Evolutionary conservation across 2,113 vertebrate genomes (phyloP).

Genomic region (Holacanthus passer): DNA sequence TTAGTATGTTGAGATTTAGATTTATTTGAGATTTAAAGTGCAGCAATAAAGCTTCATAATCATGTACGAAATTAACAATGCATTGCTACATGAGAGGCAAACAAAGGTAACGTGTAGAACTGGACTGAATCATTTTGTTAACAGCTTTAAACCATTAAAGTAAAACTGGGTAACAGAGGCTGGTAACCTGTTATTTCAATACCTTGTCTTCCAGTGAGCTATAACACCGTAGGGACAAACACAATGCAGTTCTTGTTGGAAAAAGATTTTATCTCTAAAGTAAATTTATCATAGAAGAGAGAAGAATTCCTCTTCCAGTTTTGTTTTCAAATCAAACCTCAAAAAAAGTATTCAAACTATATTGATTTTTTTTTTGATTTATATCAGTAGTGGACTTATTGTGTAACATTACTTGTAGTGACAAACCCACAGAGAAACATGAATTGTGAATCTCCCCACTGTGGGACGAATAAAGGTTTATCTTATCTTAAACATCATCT

Average conservation of each 20-base stretch:
- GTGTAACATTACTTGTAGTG: not conserved
- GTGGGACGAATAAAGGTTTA: too few species aligned
- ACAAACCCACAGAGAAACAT: not conserved
- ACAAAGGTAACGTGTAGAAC: not conserved
- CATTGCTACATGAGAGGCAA: not conserved
- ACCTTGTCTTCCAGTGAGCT: too few species aligned
- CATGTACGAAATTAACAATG: not conserved
- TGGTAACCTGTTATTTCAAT: not conserved
- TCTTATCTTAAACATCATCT: too few species aligned
- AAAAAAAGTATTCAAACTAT: too few species aligned
- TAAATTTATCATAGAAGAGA: not conserved
- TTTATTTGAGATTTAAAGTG: too few species aligned
- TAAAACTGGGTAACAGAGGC: not conserved
- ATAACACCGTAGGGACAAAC: not conserved
- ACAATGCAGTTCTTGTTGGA: not conserved
- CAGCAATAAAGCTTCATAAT: not conserved
- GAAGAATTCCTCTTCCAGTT: too few species aligned
- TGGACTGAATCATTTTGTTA: not conserved
- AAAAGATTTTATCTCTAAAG: constrained; percentile 7
- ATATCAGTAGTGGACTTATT: too few species aligned
- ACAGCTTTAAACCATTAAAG: not conserved
- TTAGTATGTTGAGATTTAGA: not conserved
- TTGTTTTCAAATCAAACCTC: too few species aligned
- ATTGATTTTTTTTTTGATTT: too few species aligned
- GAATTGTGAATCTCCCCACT: too few species aligned